Evolutionary conservation across 2,797 vertebrate species (phyloP), one percentile per base, ranked within the genome.

Genomic region (Onychomys leucogaster): DNA sequence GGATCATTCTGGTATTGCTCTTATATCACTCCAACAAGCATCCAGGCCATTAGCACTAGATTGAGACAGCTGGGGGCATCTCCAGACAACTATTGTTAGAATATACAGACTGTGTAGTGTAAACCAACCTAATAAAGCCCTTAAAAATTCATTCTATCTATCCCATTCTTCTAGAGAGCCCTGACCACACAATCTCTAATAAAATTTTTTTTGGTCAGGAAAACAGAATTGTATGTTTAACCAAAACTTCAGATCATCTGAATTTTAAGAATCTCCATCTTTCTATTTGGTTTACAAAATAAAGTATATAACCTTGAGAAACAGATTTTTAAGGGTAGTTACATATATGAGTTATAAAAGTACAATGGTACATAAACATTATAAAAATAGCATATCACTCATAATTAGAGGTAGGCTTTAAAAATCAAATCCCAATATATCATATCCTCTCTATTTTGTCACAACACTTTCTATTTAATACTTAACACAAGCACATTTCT

Each of bases 321-420:
- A 52, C 49, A 94, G 55, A 75, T 77, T 34, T 89, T 89, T 95
- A 49, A 92, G 89, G 25, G 90, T 75, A 49, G 16, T 14, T 63
- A 95, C 89, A 83, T 69, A 96, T 13, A 85, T 57, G 98, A 76
- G 98, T 96, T 95, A 73, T 71, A 91, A 95, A 96, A 37, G n/a
- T 23, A 94, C 75, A 77, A 92, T 59, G 81, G n/a, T 75, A 90
- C 75, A 93, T 84, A 88, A 94, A 96, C 29, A 94, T 97, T 97
- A 98, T 46, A 96, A 98, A 88, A 97, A 46, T 57, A 98, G 95
- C 19, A 63, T 41, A 67, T 25, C 96, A 93, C 9, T 97, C 97
- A 98, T 92, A 92, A 97, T 98, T 94, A 99, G 98, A 99, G 99
- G 99, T 98, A 99, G 98, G 97, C 97, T 98, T 98, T 96, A 94